These are phyloP conservation scores for Phalacrocorax aristotelis DNA, from an alignment of 2,113 vertebrate genomes.

Conservation along the genomic window DNA sequence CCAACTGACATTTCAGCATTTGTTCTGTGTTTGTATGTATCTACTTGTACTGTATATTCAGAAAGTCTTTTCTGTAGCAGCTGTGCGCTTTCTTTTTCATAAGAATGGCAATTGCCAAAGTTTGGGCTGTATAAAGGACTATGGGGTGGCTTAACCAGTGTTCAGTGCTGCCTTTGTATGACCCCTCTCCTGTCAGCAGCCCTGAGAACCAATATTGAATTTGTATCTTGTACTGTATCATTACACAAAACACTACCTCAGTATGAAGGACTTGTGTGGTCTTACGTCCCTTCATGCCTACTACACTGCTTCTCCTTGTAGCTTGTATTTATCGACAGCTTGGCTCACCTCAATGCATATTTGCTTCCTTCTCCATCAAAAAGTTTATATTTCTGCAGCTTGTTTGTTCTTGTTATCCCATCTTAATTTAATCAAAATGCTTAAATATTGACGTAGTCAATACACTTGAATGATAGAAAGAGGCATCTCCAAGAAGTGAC, in stretches of 20 bases:
- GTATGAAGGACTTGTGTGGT: background rate
- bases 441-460: background rate
- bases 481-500: background rate
- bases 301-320: background rate
- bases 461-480: background rate
- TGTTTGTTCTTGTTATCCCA: background rate
- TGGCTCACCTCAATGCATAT: background rate
- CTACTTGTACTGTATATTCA: background rate
- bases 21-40: conserved; percentile 19
- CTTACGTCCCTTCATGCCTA: background rate
- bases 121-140: background rate
- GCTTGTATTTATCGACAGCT: background rate
- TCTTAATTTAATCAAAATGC: background rate
- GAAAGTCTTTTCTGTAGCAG: background rate
- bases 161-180: background rate
- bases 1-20: background rate
- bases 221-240: background rate
- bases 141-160: background rate
- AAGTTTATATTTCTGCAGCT: background rate
- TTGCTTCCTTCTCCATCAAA: background rate
- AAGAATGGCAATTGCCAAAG: background rate
- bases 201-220: background rate
- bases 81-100: background rate
- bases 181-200: background rate
- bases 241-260: background rate